Evolutionary conservation across 2,888 invertebrate genomes (phyloP), one percentile per base, ranked within the genome.

Genomic region (Lobophora halterata): DNA sequence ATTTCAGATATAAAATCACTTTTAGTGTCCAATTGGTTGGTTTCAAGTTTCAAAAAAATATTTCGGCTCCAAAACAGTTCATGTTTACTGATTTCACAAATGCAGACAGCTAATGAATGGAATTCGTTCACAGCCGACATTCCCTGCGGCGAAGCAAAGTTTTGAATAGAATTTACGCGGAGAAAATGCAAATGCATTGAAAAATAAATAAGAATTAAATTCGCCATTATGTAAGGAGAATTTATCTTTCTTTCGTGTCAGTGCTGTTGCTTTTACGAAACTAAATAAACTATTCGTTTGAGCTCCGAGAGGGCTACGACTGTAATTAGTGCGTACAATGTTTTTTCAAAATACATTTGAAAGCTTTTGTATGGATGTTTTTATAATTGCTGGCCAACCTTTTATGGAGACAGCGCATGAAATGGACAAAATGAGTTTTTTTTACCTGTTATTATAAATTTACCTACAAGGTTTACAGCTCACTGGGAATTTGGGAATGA

Each of bases 61-160:
- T 61, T 63, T 3, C 61, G 53, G 30, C 23, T 55, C 29, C 47
- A 63, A 7, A 35, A 26, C 3, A 56, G 17, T 40, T 48, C 47
- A 2, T 9, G 33, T 9, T 46, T 6, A 38, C 52, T 46, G 13
- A 67, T 48, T 14, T 39, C 38, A 18, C 39, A 41, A 11, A 68
- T 43, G 23, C 67, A 68, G 29, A 53, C 26, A 1, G 38, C 29
- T 19, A 63, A 19, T 5, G 55, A 46, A 21, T 30, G 9, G 21
- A 44, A 46, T 13, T 37, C 28, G 23, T 35, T 26, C 5, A 13
- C 34, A 16, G 29, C 19, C 16, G 44, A 18, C 33, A 23, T 10
- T 25, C 29, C 32, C 3, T 3, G 5, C 21, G 17, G 13, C 12
- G 1, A 16, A 10, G 16, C 12, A 4, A 30, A 25, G 7, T 38